Conservation (phyloP, 1,140 invertebrate genomes). For the Melanaphis sacchari region DNA sequence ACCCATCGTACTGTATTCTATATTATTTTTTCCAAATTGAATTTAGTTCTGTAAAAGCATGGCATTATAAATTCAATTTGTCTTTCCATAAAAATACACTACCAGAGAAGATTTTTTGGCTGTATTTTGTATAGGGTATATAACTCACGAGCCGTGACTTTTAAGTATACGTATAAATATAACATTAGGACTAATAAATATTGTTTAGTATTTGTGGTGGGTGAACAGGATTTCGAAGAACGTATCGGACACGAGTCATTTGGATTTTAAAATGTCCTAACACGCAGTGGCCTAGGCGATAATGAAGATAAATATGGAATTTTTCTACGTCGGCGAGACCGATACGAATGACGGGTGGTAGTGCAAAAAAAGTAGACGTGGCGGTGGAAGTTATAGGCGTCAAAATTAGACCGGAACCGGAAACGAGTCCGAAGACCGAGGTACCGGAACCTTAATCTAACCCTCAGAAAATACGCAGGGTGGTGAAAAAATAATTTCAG, state of each 20-base stretch:
- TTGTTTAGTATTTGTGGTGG: background rate
- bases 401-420: slow-evolving; percentile 54
- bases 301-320: slow-evolving; percentile 52
- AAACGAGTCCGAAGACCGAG: slow-evolving; percentile 42
- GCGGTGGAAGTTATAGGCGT: slow-evolving; percentile 11
- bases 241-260: slow-evolving; percentile 24
- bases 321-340: background rate
- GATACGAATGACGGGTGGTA: background rate
- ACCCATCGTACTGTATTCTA: background rate
- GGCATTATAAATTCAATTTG: background rate
- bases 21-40: background rate
- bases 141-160: background rate
- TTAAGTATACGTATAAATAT: background rate
- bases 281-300: background rate
- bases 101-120: background rate
- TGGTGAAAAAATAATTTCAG: background rate
- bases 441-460: slow-evolving; percentile 37
- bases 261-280: slow-evolving; percentile 30
- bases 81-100: background rate
- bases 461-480: background rate
- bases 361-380: background rate
- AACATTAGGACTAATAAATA: slow-evolving; percentile 33
- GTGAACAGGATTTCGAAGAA: background rate
- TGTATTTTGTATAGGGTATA: background rate
- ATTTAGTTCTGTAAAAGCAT: background rate